Evolutionary conservation across 2,888 invertebrate species (phyloP), one percentile per base, ranked within the genome.

Genomic region (Chironomus riparius): DNA sequence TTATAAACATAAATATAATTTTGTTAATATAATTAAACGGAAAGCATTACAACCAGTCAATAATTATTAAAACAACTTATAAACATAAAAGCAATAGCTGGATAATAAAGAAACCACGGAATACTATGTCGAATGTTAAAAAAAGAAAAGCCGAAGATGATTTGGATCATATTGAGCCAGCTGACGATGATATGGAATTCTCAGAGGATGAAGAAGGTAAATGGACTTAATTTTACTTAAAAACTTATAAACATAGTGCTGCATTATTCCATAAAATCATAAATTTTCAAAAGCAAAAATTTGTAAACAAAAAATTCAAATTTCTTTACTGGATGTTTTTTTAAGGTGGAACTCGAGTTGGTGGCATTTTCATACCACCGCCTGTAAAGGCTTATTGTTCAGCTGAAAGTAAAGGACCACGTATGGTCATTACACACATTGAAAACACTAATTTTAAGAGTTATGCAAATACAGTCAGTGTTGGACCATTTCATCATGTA

Each of bases 401-500:
- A 2, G 88, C 90, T 77, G 92, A 93, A 79, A 86, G 88, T 10
- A 89, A 87, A 62, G 95, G 93, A 0, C 92, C 95, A 0, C 88
- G 98, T 18, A 85, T 99, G 65, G 91, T 99, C 77, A 98, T 99
- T 75, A 90, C 91, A 1, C 89, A 93, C 79, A 98, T 99, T 79
- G 91, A 91, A 0, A 97, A 96, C 83, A 88, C 90, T 72, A 96
- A 98, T 83, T 99, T 99, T 83, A 99, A 99, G 84, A 98, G 98
- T 81, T 99, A 98, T 81, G 95, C 94, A 47, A 93, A 94, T 0
- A 87, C 87, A 56, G 90, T 93, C 80, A 83, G 85, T 2, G 86
- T 99, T 73, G 99, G 99, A 0, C 98, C 98, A 0, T 99, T 99
- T 84, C 95, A 98, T 83, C 95, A 97, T 87, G 96, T 95, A 86